These are phyloP conservation scores for Melinaea marsaeus DNA, from an alignment of 2,888 invertebrate genomes.

Conservation along the genomic window DNA sequence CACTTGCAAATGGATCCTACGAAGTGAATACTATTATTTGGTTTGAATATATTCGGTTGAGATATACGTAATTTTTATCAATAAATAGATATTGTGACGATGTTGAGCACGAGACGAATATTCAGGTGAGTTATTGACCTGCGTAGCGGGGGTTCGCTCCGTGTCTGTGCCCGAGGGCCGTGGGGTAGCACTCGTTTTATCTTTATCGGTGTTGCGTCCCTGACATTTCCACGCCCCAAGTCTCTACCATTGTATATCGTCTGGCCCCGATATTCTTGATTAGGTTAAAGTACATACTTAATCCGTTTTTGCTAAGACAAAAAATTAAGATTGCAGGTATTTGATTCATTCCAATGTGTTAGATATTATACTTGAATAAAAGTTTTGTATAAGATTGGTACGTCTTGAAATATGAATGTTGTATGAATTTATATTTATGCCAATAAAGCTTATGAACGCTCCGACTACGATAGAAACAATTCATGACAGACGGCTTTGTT, in stretches of 20 bases:
- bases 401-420: background rate
- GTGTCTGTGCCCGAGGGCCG: conserved; percentile 18
- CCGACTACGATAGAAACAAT: background rate
- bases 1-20: too few relatives aligned
- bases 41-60: background rate
- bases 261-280: conserved; percentile 9
- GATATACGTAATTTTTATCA: background rate
- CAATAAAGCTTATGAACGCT: conserved; percentile 7
- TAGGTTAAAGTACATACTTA: conserved; percentile 8
- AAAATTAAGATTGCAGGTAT: background rate
- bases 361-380: background rate
- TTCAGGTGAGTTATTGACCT: conserved; percentile 12
- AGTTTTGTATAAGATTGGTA: background rate
- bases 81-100: too few relatives aligned
- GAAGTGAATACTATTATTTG: too few relatives aligned
- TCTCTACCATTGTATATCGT: conserved; percentile 31
- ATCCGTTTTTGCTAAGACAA: background rate
- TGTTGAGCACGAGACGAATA: background rate
- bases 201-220: conserved; percentile 55
- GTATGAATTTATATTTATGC: conserved; percentile 10
- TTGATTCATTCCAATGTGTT: background rate
- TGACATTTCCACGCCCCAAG: conserved; percentile 65
- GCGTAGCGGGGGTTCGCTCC: conserved; percentile 17
- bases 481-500: conserved; percentile 18
- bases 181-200: conserved; percentile 44